A percentile compares a stretch with the other conserved stretches of the same genome.
phyloP scores from a whole-genome alignment of 64 coral and sea anemone species.

The Stichodactyla helianthus region DNA sequence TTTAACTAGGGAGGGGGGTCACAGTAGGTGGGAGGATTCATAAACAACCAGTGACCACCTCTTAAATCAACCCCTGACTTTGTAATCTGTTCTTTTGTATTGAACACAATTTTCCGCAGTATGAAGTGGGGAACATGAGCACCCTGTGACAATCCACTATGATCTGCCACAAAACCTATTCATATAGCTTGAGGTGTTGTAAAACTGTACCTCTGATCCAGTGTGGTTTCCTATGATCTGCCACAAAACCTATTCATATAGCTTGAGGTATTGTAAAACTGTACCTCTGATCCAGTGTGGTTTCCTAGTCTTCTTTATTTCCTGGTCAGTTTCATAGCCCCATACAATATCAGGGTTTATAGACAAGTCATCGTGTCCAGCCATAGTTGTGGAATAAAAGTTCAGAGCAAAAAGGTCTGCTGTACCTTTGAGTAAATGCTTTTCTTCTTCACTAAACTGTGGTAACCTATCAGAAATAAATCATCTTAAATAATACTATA shows the following conservation, averaged over 20 bases:
- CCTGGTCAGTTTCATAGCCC: slow-evolving; percentile 73
- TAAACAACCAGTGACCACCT: too few relatives aligned
- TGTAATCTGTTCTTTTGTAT: too few relatives aligned
- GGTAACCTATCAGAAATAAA: slow-evolving; percentile 29
- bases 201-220: slow-evolving; percentile 68
- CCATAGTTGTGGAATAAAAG: slow-evolving; percentile 66
- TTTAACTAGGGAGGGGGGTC: too few relatives aligned
- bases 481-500: too few relatives aligned
- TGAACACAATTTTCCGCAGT: too few relatives aligned
- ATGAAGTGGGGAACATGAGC: too few relatives aligned
- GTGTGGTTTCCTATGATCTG: slow-evolving; percentile 9
- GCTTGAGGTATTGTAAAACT: not conserved
- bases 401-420: slow-evolving; percentile 80
- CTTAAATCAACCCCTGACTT: too few relatives aligned
- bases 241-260: too few relatives aligned
- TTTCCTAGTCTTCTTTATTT: slow-evolving; percentile 52
- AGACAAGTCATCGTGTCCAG: slow-evolving; percentile 48
- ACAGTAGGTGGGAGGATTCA: too few relatives aligned
- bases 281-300: slow-evolving; percentile 76
- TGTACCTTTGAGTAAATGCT: slow-evolving; percentile 61
- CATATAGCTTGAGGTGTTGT: too few relatives aligned
- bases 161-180: too few relatives aligned
- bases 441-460: slow-evolving; percentile 65
- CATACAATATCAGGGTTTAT: slow-evolving; percentile 39
- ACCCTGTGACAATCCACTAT: too few relatives aligned